Percentiles rank a stretch among this genome's conserved stretches.
These are phyloP conservation scores for Chionis minor DNA, from an alignment of 2,113 vertebrate genomes.

Conservation along the genomic window DNA sequence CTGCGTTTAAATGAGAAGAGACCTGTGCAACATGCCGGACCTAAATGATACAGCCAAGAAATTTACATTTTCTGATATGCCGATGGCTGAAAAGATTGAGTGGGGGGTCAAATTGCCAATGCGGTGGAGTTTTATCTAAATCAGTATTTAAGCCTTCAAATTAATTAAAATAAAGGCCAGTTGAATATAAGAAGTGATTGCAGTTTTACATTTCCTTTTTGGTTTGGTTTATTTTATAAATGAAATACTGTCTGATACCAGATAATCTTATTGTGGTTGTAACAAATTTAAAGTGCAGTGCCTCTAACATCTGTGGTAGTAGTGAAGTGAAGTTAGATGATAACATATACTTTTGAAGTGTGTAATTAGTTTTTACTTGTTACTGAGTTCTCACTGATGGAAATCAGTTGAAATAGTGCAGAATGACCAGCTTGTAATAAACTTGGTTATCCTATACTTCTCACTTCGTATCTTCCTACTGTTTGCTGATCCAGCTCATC, in stretches of 20 bases:
- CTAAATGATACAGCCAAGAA: neutral
- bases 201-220: neutral
- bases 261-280: neutral
- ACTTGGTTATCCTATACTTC: neutral
- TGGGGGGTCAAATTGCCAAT: neutral
- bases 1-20: neutral
- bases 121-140: neutral
- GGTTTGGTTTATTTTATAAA: neutral
- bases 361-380: neutral
- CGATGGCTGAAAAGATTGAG: neutral
- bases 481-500: neutral
- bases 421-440: neutral
- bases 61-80: neutral
- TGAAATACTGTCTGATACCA: neutral
- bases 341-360: neutral
- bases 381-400: neutral
- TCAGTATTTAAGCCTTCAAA: neutral
- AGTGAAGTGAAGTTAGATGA: neutral
- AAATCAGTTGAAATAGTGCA: neutral
- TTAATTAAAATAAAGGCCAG: neutral
- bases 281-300: neutral
- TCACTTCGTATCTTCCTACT: neutral
- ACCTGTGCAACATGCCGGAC: neutral
- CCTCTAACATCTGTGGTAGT: neutral
- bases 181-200: neutral